Percentiles rank a stretch among this genome's conserved stretches.
Evolutionary conservation across 2,797 vertebrate species (phyloP).

Genomic region (Sebastes matsubarae): DNA sequence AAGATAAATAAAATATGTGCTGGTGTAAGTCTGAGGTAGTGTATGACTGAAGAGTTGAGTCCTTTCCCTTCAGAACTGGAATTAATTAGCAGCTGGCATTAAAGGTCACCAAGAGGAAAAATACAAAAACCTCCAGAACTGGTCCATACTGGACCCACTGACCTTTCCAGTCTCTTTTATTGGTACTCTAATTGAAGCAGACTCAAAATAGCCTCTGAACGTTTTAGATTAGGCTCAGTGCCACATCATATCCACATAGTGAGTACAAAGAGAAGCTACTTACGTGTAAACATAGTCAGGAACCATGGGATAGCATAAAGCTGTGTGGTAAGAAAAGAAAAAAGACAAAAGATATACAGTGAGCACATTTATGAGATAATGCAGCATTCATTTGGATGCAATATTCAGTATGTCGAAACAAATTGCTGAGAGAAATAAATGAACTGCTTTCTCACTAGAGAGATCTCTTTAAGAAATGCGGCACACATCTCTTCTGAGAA

Average conservation of each 20-base stretch:
- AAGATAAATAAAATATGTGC: not conserved
- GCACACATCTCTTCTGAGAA: slow-evolving; percentile 29
- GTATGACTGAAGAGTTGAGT: not conserved
- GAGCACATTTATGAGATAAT: slow-evolving; percentile 8
- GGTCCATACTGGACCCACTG: slow-evolving; percentile 24
- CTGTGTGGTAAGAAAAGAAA: slow-evolving; percentile 68
- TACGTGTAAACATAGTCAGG: slow-evolving; percentile 99
- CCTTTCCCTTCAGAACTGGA: slow-evolving; percentile 24
- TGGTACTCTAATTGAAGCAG: slow-evolving; percentile 31
- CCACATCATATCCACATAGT: not conserved
- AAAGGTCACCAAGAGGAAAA: slow-evolving; percentile 54
- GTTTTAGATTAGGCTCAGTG: slow-evolving; percentile 5
- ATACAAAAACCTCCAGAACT: slow-evolving; percentile 7
- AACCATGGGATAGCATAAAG: slow-evolving; percentile 99
- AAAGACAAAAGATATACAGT: not conserved
- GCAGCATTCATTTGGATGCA: not conserved
- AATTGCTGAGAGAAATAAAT: slow-evolving; percentile 10
- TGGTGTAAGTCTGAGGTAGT: not conserved
- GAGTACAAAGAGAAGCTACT: slow-evolving; percentile 74
- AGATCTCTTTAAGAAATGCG: slow-evolving; percentile 6
- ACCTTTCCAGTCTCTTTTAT: slow-evolving; percentile 55
- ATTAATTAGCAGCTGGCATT: slow-evolving; percentile 57
- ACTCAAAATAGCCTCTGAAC: slow-evolving; percentile 22
- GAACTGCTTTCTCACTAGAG: not conserved
- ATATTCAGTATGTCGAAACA: slow-evolving; percentile 10